Evolutionary conservation across 2,888 invertebrate genomes (phyloP).

Genomic region (Thymelicus acteon): DNA sequence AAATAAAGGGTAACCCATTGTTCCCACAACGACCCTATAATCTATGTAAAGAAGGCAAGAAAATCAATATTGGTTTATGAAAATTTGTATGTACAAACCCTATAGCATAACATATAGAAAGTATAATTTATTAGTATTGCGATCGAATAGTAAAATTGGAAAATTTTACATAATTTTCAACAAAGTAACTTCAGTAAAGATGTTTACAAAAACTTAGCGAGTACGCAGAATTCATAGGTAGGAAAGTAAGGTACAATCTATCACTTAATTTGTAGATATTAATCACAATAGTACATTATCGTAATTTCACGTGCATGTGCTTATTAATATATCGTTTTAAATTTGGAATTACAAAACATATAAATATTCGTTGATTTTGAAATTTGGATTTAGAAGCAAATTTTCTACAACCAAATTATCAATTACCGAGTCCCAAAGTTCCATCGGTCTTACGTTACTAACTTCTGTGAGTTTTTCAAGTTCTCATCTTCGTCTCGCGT

Average conservation of each 20-base stretch:
- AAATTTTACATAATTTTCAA: not conserved
- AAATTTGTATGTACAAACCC: too few relatives aligned
- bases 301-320: constrained; percentile 56
- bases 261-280: constrained; percentile 40
- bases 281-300: constrained; percentile 49
- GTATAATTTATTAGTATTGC: too few relatives aligned
- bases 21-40: too few relatives aligned
- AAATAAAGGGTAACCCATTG: too few relatives aligned
- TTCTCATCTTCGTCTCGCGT: constrained; percentile 56
- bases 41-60: too few relatives aligned
- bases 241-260: constrained; percentile 39
- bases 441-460: constrained; percentile 45
- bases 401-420: constrained; percentile 63
- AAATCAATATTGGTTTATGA: too few relatives aligned
- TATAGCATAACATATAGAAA: too few relatives aligned
- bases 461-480: constrained; percentile 41
- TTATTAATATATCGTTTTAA: constrained; percentile 54
- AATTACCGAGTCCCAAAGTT: constrained; percentile 53
- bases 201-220: constrained; percentile 42
- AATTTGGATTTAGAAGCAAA: constrained; percentile 75
- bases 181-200: constrained; percentile 45
- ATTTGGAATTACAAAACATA: constrained; percentile 72
- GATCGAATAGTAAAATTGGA: not conserved
- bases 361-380: constrained; percentile 82
- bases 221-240: constrained; percentile 41